Evolutionary conservation across 1,140 invertebrate species (phyloP).

Genomic region (Ostrea edulis): DNA sequence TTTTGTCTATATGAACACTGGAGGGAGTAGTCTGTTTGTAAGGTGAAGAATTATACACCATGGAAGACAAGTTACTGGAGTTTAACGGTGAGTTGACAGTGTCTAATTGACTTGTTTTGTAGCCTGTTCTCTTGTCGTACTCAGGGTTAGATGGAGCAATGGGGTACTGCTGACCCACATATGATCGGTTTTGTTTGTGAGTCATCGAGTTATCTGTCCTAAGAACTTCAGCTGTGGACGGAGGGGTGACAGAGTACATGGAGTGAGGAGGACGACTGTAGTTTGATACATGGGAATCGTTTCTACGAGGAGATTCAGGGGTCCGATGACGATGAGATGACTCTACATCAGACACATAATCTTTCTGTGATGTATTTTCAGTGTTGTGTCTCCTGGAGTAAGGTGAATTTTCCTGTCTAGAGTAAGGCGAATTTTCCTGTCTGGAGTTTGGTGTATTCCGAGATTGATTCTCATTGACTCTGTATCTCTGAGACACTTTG

Average conservation of each 20-base stretch:
- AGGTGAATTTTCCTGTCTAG: not conserved
- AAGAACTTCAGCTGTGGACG: slow-evolving; percentile 29
- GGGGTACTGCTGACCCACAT: not conserved
- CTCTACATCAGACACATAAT: not conserved
- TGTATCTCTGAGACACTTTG: slow-evolving; percentile 25
- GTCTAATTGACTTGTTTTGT: not conserved
- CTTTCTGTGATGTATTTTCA: not conserved
- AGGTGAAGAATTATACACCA: slow-evolving; percentile 6
- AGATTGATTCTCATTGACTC: not conserved
- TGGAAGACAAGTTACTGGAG: slow-evolving; percentile 31
- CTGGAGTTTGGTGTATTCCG: not conserved
- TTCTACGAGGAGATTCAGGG: not conserved
- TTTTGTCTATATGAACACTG: slow-evolving; percentile 25
- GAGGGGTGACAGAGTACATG: slow-evolving; percentile 5
- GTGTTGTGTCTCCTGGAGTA: not conserved
- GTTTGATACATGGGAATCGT: not conserved
- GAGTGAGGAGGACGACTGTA: not conserved
- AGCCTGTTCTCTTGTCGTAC: not conserved
- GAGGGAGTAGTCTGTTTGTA: slow-evolving; percentile 22
- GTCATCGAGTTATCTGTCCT: not conserved
- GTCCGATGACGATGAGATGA: not conserved
- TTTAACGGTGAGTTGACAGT: not conserved
- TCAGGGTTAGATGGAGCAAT: not conserved
- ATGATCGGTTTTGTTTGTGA: not conserved
- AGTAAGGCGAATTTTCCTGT: not conserved